Percentiles rank a stretch among this genome's conserved stretches.
phyloP scores from a whole-genome alignment of 2,797 vertebrate species.

The Gallirallus australis region DNA sequence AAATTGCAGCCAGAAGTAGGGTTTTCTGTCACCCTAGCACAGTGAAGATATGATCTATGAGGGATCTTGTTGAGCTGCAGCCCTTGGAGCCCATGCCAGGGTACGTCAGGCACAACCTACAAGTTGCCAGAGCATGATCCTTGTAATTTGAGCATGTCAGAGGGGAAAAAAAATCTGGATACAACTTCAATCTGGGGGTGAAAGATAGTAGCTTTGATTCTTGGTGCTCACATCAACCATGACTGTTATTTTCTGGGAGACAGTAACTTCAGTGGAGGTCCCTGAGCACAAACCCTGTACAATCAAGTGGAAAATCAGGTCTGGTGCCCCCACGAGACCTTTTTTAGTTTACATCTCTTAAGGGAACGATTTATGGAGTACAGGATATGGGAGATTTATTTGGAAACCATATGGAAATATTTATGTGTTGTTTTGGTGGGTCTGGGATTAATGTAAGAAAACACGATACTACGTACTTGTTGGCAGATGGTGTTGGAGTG shows the following conservation, averaged over 20 bases:
- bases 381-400: not conserved
- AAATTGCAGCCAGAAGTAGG: not conserved
- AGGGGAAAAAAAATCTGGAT: not conserved
- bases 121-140: not conserved
- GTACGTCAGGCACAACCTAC: not conserved
- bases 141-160: not conserved
- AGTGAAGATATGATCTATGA: not conserved
- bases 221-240: not conserved
- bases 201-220: not conserved
- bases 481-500: not conserved
- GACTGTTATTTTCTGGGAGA: not conserved
- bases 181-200: not conserved
- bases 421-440: not conserved
- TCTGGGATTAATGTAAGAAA: slow-evolving; percentile 27
- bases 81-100: not conserved
- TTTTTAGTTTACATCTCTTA: not conserved
- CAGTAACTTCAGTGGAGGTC: not conserved
- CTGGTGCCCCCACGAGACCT: not conserved
- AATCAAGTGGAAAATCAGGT: not conserved
- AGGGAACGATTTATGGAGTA: not conserved
- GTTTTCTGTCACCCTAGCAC: not conserved
- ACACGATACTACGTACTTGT: not conserved
- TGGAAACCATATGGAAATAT: slow-evolving; percentile 35
- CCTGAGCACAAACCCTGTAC: not conserved
- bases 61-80: not conserved